Evolutionary conservation across 2,888 invertebrate genomes (phyloP).

Genomic region (Camponotus fellah): DNA sequence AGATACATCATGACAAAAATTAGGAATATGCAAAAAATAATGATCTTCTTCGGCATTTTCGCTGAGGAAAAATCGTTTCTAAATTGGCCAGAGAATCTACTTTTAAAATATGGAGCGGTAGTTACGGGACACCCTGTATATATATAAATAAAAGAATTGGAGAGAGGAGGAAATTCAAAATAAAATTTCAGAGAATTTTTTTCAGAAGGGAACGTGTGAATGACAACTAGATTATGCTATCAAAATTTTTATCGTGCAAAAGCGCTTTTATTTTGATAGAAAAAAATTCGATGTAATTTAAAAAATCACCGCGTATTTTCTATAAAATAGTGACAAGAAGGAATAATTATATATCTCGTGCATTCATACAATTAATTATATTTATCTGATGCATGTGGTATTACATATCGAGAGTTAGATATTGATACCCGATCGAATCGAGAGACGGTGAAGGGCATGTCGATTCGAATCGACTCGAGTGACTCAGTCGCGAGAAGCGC

Average conservation of each 20-base stretch:
- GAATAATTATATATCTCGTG: too few species aligned
- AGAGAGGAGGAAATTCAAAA: not conserved
- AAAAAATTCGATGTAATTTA: not conserved
- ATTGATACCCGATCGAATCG: constrained; percentile 15
- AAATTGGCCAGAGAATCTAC: too few species aligned
- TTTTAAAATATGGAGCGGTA: too few species aligned
- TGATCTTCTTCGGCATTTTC: too few species aligned
- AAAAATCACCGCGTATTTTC: not conserved
- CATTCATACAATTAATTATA: not conserved
- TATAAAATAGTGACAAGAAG: not conserved
- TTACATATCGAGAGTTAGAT: not conserved
- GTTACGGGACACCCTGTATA: too few species aligned
- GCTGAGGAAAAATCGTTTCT: too few species aligned
- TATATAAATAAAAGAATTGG: not conserved
- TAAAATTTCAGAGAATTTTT: not conserved
- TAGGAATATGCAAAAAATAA: too few species aligned
- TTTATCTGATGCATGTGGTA: constrained; percentile 12
- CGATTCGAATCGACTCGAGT: constrained; percentile 11
- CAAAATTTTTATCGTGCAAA: not conserved
- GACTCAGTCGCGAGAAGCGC: constrained; percentile 6
- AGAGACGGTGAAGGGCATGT: constrained; percentile 11
- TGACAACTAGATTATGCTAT: too few species aligned
- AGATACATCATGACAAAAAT: too few species aligned
- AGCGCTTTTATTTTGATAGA: not conserved
- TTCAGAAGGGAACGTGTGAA: too few species aligned